Base-by-base conservation (phyloP, 2,797 vertebrate species). In the Spinibarbus caldwelli region DNA sequence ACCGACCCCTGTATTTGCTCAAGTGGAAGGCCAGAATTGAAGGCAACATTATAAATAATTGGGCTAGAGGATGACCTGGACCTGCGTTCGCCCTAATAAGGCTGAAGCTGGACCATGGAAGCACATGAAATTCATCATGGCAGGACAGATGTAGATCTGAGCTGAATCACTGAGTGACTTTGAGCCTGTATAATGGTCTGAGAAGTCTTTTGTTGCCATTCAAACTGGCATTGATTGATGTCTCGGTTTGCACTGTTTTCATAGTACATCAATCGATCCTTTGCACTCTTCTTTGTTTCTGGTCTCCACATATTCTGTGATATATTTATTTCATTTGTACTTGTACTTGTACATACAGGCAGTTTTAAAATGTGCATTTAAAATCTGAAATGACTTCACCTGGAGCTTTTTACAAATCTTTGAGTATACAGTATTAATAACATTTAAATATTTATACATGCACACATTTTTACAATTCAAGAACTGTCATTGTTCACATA, bases 201-300 rank as follows among this genome's bases (percentile, higher is more conserved):
- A 87, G 82, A 86, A 82, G 83, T 84, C 57, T 77, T 84, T 64
- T 77, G 67, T 41, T 83, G 84, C 78, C 84, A 78, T 86, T 87
- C 86, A 86, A 52, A 81, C 47, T 87, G 86, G 78, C 86, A 87
- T 83, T 87, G 86, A 87, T 84, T 86, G 86, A 89, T 89, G 88
- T 83, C 82, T 86, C 34, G 52, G 82, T 87, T 80, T 49, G 49
- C 85, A 66, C 49, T 52, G 78, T 78, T 86, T 86, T 87, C 82
- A 84, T 87, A 86, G 57, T 31, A 80, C 84, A 86, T 89, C 86
- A 86, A 87, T 87, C 67, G 6, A 79, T 84, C 34, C 34, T 78
- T 59, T 83, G 75, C 47, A 47, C 43, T 41, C 21, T 29, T 43
- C 80, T 73, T 34, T 66, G 21, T 52, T 29, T 83, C 14, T 78